These are phyloP conservation scores for Andrena camellia DNA, from an alignment of 2,888 invertebrate species.

Conservation along the genomic window DNA sequence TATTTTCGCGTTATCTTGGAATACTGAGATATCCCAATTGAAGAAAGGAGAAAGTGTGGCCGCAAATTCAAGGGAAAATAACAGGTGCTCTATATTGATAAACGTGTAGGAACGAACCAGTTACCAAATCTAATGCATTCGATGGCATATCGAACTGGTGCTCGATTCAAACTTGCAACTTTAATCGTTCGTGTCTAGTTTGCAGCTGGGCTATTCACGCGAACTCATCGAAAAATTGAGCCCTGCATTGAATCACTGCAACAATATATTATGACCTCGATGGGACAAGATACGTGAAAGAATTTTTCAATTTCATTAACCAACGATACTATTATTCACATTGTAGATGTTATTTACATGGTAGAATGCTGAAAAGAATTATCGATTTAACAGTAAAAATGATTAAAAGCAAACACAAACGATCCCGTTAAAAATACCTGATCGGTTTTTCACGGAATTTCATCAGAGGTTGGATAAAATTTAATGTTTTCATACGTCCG, in stretches of 20 bases:
- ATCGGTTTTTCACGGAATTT: not conserved
- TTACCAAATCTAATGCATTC: slow-evolving; percentile 47
- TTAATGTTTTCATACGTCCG: not conserved
- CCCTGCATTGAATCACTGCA: not conserved
- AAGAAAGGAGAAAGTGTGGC: not conserved
- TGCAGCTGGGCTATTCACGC: slow-evolving; percentile 5
- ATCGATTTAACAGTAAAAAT: not conserved
- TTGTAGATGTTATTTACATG: not conserved
- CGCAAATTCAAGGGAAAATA: slow-evolving; percentile 41
- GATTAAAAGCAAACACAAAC: not conserved
- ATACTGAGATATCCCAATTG: not conserved
- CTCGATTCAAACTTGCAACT: slow-evolving; percentile 20
- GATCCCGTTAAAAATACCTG: not conserved
- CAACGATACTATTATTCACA: not conserved
- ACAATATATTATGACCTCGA: slow-evolving; percentile 9
- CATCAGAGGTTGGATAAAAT: not conserved
- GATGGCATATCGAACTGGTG: slow-evolving; percentile 29
- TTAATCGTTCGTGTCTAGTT: slow-evolving; percentile 23
- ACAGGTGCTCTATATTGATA: slow-evolving; percentile 47
- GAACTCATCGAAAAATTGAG: slow-evolving; percentile 1
- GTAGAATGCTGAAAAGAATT: not conserved
- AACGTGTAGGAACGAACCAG: slow-evolving; percentile 17
- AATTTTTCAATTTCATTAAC: not conserved
- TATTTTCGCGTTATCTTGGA: not conserved
- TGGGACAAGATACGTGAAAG: not conserved